Evolutionary conservation across 2,113 vertebrate species (phyloP), one percentile per base, ranked within the genome.

Genomic region (Mus pahari): DNA sequence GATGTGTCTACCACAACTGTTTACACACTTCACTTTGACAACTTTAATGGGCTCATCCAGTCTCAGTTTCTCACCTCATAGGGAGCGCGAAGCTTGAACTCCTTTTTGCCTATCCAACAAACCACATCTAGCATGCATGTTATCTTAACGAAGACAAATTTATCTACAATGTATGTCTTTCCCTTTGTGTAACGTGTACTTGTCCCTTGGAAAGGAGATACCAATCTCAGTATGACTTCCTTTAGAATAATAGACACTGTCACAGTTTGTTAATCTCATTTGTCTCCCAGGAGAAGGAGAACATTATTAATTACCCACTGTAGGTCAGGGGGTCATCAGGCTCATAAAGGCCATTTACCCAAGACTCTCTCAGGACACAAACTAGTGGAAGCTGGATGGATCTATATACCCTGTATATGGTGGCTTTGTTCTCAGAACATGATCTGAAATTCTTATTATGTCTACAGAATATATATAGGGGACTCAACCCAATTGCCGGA

Each of bases 181-280:
- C 3, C 39, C 39, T 97, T 97, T 93, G 62, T 88, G n/a, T 83
- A 53, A 45, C 84, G 42, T 58, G 39, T 74, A 45, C 50, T 87
- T 45, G 73, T 86, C 62, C 26, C 96, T 95, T 95, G 74, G n/a
- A 90, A 60, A 96, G 45, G 45, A 84, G 50, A 93, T 81, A 84
- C 42, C 3, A 0, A 94, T 95, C 89, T 97, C 92, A 94, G 79
- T 42, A 13, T 97, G 83, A 96, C 92, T 96, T 95, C 78, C 79
- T 94, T 87, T 94, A 95, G 90, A 95, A 95, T 96, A 95, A 96
- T 87, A 87, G 90, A 93, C 93, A 92, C 53, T 93, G 64, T 89
- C 90, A 96, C 93, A 95, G 88, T 96, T 93, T 96, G 79, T 82
- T 95, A 96, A 94, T 93, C 87, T n/a, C 84, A 90, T 97, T 92